Base-by-base conservation (phyloP, 2,113 vertebrate genomes). In the Paralichthys olivaceus region DNA sequence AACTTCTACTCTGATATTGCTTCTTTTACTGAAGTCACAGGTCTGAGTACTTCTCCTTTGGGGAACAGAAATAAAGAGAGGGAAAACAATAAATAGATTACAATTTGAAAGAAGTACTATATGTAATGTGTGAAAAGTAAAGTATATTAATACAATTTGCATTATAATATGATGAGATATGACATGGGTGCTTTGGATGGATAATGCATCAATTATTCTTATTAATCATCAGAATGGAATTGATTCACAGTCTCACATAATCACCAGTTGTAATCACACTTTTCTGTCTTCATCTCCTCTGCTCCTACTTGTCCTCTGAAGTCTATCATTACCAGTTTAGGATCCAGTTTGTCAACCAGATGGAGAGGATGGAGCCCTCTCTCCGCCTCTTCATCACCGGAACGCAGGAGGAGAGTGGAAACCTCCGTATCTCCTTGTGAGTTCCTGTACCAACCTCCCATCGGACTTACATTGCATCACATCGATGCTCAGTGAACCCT, bases 281-380 rank as follows among this genome's bases (percentile, higher is more conserved):
- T 58, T 0, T 47, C 32, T 45, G 19, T 49, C 17, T 49, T 20
- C 47, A 55, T 37, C n/a, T 17, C 62, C 9, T 53, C 37, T 37
- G 34, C 54, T 58, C 75, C 73, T 58, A 23, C 58, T 61, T 20
- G 25, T 25, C 63, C 56, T 62, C 40, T 78, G 28, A 84, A 98
- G 97, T 98, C 74, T 96, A 95, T 80, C 97, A 98, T 81, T 98
- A 97, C 78, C 97, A 97, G 89, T 94, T 99, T 91, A 98, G 95
- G 93, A 95, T 99, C 76, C 95, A 95, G 84, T 95, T 97, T 82
- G 88, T 95, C 85, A 96, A 94, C 70, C 94, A 95, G 89, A 93
- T 87, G 5, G 90, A 94, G 59, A 85, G 72, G 0, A 81, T 87
- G 11, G 89, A 96, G 17, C 95, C 96, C 2, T 84, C 93, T 7